phyloP scores from a whole-genome alignment of 2,113 vertebrate genomes.

The Ciconia stormi region DNA sequence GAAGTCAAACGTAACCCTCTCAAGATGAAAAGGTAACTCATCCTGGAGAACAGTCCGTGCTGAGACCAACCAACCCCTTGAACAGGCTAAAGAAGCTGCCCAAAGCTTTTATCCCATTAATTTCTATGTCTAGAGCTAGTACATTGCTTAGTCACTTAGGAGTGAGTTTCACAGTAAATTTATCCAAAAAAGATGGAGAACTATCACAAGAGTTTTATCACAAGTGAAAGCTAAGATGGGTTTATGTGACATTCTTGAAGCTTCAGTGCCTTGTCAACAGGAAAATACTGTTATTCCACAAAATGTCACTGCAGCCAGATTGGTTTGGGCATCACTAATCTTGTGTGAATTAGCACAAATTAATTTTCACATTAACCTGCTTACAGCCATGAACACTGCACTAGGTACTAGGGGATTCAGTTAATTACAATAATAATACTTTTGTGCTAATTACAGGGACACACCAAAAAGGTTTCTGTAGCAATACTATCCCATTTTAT shows the following conservation, averaged over 20 bases:
- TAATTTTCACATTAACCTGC: constrained; percentile 60
- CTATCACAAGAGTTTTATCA: neutral
- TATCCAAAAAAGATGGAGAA: neutral
- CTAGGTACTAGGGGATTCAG: constrained; percentile 38
- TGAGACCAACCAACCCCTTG: neutral
- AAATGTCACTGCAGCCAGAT: neutral
- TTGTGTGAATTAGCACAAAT: constrained; percentile 49
- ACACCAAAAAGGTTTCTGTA: constrained; percentile 13
- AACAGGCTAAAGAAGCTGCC: neutral
- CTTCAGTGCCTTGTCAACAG: neutral
- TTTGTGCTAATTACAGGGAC: constrained; percentile 45
- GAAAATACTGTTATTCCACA: neutral
- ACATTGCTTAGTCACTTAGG: neutral
- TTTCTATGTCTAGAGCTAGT: neutral
- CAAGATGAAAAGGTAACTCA: neutral
- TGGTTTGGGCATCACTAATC: neutral
- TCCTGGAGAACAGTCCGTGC: neutral
- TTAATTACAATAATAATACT: constrained; percentile 52
- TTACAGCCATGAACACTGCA: neutral
- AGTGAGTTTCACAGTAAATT: neutral
- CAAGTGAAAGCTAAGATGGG: neutral
- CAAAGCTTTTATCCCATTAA: neutral
- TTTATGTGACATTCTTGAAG: neutral
- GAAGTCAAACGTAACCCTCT: neutral
- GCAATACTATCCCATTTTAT: constrained; percentile 20